Evolutionary conservation across 1,140 invertebrate species (phyloP).

Genomic region (Microplitis mediator): DNA sequence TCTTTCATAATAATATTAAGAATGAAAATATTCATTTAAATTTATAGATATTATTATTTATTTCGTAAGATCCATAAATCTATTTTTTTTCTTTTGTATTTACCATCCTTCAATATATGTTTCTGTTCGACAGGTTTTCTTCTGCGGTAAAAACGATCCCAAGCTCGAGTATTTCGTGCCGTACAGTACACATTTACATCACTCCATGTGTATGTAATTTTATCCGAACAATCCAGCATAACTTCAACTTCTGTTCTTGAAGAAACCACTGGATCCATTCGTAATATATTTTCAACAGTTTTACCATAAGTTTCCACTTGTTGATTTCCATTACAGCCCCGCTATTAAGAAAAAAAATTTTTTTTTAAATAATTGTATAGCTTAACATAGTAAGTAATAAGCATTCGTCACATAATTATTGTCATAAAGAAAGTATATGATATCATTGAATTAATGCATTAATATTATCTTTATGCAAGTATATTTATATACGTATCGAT

Average conservation of each 20-base stretch:
- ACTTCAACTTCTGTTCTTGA: slow-evolving; percentile 10
- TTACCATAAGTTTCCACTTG: slow-evolving; percentile 5
- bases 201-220: slow-evolving; percentile 51
- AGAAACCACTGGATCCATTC: slow-evolving; percentile 37
- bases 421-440: too few species aligned
- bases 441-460: too few species aligned
- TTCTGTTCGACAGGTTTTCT: slow-evolving; percentile 42
- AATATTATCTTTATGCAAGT: too few species aligned
- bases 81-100: background rate
- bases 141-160: slow-evolving; percentile 33
- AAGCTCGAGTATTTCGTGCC: slow-evolving; percentile 37
- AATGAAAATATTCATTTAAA: too few species aligned
- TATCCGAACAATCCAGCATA: slow-evolving; percentile 29
- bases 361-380: too few species aligned
- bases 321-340: slow-evolving; percentile 11
- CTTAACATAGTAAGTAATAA: too few species aligned
- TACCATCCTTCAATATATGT: slow-evolving; percentile 51
- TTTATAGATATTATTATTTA: too few species aligned
- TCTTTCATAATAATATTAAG: too few species aligned
- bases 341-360: too few species aligned
- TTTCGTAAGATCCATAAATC: too few species aligned
- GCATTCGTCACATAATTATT: too few species aligned
- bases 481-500: background rate
- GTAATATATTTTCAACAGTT: slow-evolving; percentile 28
- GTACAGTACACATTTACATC: slow-evolving; percentile 48